These are phyloP conservation scores for Canis aureus DNA, from an alignment of 2,113 vertebrate species.

Conservation along the genomic window DNA sequence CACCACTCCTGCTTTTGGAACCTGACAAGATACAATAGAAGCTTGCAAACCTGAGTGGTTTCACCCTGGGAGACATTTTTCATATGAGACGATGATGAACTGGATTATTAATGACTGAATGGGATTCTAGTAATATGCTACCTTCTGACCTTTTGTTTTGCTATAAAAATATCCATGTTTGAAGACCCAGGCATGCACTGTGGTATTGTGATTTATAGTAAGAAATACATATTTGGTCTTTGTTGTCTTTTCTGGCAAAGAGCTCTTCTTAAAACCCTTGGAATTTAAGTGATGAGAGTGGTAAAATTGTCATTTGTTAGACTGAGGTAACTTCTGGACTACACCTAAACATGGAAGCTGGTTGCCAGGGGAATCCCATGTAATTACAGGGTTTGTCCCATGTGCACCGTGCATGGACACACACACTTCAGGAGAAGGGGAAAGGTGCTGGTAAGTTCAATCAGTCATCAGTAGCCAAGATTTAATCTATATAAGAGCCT, in stretches of 20 bases:
- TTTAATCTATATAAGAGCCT: not conserved
- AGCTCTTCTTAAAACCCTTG: not conserved
- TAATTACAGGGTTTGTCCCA: not conserved
- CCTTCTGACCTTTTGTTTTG: not conserved
- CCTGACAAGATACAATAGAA: not conserved
- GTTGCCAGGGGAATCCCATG: not conserved
- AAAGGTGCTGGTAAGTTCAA: not conserved
- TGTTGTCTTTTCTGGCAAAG: not conserved
- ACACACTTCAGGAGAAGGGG: no score
- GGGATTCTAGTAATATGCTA: not conserved
- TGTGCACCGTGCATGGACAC: not conserved
- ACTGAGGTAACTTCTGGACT: not conserved
- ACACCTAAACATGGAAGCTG: not conserved
- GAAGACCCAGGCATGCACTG: not conserved
- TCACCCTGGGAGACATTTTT: not conserved
- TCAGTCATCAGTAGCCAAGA: not conserved
- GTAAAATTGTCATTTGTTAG: not conserved
- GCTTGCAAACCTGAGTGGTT: not conserved
- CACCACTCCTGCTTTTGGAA: not conserved
- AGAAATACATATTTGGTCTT: not conserved
- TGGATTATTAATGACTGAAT: not conserved
- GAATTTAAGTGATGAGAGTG: not conserved
- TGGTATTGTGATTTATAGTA: not conserved
- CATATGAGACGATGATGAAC: not conserved
- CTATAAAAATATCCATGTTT: not conserved